Evolutionary conservation across 2,888 invertebrate genomes (phyloP), one percentile per base, ranked within the genome.

Genomic region (Liopterus haemorrhoidalis): DNA sequence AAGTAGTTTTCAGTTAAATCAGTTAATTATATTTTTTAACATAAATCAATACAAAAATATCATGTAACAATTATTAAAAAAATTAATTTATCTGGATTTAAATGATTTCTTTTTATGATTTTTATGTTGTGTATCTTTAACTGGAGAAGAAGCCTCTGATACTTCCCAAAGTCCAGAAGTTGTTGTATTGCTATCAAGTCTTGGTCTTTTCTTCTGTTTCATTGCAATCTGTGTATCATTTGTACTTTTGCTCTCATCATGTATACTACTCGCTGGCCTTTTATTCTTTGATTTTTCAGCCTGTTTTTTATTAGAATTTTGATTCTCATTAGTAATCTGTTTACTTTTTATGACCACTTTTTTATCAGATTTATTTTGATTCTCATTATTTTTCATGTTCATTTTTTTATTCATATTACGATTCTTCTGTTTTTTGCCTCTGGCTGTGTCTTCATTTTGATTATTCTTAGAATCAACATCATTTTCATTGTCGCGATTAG

Each of bases 171-270:
- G n/a, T n/a, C n/a, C n/a, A n/a, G n/a, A n/a, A n/a, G n/a, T n/a
- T n/a, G n/a, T n/a, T n/a, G 22, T 41, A 30, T 18, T 32, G 25
- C 25, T 2, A 12, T 11, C 12, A 11, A 11, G n/a, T 25, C n/a
- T 25, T 14, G 12, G 28, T 1, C 15, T 15, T 28, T 6, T 33
- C 18, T 33, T 33, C 15, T 33, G 63, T 72, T 48, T 41, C 70
- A 38, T 59, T 62, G 46, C 72, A 71, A 56, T 72, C 72, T 27
- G 57, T 61, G 27, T 72, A 73, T 60, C 72, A 72, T 19, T 65
- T 72, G 9, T 65, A 70, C 50, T 70, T 64, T 56, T 64, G 72
- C 51, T 64, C 70, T 2, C 39, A 53, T 8, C 51, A 62, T 21
- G 60, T 73, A 5, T 43, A 31, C 15, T 31, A 11, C 14, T 14